A percentile compares a stretch with the other conserved stretches of the same genome.
These are phyloP conservation scores for Rhinella marina DNA, from an alignment of 2,797 vertebrate genomes.

Conservation along the genomic window DNA sequence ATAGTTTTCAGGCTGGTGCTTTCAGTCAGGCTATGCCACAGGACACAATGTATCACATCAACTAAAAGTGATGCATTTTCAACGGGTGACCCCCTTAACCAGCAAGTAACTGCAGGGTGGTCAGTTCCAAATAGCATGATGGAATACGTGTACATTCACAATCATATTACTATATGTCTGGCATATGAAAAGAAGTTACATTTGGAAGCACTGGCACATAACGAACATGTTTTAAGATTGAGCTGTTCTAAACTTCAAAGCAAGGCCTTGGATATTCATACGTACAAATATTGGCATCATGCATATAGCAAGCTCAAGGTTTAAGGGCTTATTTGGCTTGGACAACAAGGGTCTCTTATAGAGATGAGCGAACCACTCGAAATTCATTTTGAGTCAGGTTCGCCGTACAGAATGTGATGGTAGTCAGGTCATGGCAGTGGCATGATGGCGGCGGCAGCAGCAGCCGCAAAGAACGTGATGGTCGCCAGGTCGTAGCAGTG, in stretches of 20 bases:
- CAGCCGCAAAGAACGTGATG: too few relatives aligned
- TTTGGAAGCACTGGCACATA: neutral
- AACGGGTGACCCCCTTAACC: conserved; percentile 49
- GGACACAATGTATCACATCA: conserved; percentile 38
- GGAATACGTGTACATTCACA: neutral
- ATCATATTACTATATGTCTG: neutral
- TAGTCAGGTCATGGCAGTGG: too few relatives aligned
- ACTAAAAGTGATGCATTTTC: conserved; percentile 31
- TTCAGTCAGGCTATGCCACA: conserved; percentile 30
- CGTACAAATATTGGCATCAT: neutral
- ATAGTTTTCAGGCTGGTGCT: conserved; percentile 34
- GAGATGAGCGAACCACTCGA: too few relatives aligned
- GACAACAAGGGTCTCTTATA: too few relatives aligned
- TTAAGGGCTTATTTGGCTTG: too few relatives aligned
- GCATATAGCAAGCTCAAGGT: neutral
- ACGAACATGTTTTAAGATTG: too few relatives aligned
- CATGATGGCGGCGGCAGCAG: too few relatives aligned
- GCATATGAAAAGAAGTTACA: neutral
- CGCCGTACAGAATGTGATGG: too few relatives aligned
- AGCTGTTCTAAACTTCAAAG: neutral
- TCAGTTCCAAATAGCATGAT: neutral
- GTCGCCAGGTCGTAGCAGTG: too few relatives aligned
- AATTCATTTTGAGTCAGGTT: too few relatives aligned
- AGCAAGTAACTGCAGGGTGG: conserved; percentile 19
- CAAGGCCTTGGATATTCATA: neutral